These are phyloP conservation scores for Sarcoramphus papa DNA, from an alignment of 2,797 vertebrate species.

Conservation along the genomic window DNA sequence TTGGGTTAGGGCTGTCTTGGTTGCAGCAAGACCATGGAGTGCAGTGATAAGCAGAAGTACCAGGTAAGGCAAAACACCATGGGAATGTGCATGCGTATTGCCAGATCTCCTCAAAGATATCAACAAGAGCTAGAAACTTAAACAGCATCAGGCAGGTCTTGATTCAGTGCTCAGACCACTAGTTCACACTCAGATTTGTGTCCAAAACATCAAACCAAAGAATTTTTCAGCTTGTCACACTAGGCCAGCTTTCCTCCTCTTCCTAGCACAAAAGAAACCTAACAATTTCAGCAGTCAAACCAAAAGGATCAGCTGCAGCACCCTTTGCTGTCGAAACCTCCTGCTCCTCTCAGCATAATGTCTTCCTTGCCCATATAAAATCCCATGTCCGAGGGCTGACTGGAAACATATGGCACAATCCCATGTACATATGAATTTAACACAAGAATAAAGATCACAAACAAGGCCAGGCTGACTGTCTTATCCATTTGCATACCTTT, in stretches of 20 bases:
- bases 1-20: background rate
- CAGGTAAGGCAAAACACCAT: background rate
- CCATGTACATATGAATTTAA: background rate
- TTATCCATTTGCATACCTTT: background rate
- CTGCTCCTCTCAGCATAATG: background rate
- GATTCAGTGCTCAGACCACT: background rate
- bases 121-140: background rate
- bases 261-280: background rate
- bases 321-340: background rate
- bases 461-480: background rate
- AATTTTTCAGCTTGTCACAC: background rate
- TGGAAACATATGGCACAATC: slow-evolving; percentile 5
- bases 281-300: background rate
- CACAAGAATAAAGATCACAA: background rate
- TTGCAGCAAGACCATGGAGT: background rate
- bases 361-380: background rate
- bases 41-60: background rate
- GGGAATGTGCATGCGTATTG: background rate
- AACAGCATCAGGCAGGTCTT: background rate
- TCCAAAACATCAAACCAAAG: background rate
- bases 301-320: background rate
- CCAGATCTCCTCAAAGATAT: background rate
- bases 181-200: background rate
- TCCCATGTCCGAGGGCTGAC: background rate
- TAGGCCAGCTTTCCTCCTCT: background rate